Percentiles rank a stretch among this genome's conserved stretches.
Evolutionary conservation across 2,888 invertebrate species (phyloP).

Genomic region (Chironomus tentans): DNA sequence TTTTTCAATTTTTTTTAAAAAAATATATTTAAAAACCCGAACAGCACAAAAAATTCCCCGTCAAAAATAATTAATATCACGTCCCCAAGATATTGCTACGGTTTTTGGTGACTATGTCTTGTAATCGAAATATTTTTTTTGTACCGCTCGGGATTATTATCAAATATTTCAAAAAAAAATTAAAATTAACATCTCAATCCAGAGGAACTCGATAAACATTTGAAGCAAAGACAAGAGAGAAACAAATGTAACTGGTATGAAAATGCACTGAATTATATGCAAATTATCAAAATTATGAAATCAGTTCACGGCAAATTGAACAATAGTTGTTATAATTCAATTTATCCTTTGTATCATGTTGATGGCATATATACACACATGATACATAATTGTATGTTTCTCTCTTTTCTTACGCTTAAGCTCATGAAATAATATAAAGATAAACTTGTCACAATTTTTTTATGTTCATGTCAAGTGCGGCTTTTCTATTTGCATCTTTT

Average conservation of each 20-base stretch:
- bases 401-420: background rate
- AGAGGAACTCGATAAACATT: background rate
- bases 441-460: slow-evolving; percentile 25
- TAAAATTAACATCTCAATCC: too few species aligned
- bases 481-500: slow-evolving; percentile 20
- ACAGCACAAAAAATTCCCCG: too few species aligned
- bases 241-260: background rate
- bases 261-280: slow-evolving; percentile 4
- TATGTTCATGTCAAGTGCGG: slow-evolving; percentile 16
- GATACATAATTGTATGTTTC: background rate
- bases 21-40: too few species aligned
- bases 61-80: too few species aligned
- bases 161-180: too few species aligned
- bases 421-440: slow-evolving; percentile 5
- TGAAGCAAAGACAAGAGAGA: background rate
- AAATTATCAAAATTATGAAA: slow-evolving; percentile 27
- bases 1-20: too few species aligned
- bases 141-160: too few species aligned
- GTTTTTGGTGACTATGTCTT: too few species aligned
- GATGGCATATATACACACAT: background rate
- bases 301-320: slow-evolving; percentile 22
- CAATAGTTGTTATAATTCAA: slow-evolving; percentile 22
- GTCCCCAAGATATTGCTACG: too few species aligned
- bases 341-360: background rate
- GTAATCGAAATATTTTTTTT: too few species aligned